These are phyloP conservation scores for Achlya flavicornis DNA, from an alignment of 2,888 invertebrate species.

Conservation along the genomic window DNA sequence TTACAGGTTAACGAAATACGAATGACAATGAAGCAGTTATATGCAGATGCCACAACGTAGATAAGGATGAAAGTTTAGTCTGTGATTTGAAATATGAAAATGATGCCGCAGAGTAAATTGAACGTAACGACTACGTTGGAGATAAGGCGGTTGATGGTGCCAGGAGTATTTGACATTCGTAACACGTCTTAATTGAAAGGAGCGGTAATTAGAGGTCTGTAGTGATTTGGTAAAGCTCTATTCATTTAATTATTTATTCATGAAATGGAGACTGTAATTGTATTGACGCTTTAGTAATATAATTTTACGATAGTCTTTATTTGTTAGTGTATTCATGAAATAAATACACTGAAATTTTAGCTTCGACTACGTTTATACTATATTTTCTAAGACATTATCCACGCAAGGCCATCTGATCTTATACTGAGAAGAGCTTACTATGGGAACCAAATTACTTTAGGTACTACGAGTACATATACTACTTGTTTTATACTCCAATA, in stretches of 20 bases:
- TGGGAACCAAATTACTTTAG: too few relatives aligned
- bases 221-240: conserved; percentile 45
- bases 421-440: too few relatives aligned
- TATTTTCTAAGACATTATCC: too few relatives aligned
- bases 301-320: conserved; percentile 5
- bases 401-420: too few relatives aligned
- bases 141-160: conserved; percentile 46
- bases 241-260: conserved; percentile 35
- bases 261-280: conserved; percentile 19
- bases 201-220: conserved; percentile 39
- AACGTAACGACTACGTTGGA: conserved; percentile 40
- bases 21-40: neutral
- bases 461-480: too few relatives aligned
- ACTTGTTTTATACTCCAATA: too few relatives aligned
- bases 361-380: too few relatives aligned
- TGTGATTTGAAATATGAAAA: conserved; percentile 33
- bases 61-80: conserved; percentile 14
- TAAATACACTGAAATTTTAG: too few relatives aligned
- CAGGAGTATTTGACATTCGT: conserved; percentile 51
- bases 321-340: neutral
- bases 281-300: conserved; percentile 23
- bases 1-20: neutral
- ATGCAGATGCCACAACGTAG: neutral
- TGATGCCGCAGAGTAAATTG: conserved; percentile 33
- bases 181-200: conserved; percentile 51